Evolutionary conservation across 2,113 vertebrate species (phyloP).

Genomic region (Clarias macrocephalus): DNA sequence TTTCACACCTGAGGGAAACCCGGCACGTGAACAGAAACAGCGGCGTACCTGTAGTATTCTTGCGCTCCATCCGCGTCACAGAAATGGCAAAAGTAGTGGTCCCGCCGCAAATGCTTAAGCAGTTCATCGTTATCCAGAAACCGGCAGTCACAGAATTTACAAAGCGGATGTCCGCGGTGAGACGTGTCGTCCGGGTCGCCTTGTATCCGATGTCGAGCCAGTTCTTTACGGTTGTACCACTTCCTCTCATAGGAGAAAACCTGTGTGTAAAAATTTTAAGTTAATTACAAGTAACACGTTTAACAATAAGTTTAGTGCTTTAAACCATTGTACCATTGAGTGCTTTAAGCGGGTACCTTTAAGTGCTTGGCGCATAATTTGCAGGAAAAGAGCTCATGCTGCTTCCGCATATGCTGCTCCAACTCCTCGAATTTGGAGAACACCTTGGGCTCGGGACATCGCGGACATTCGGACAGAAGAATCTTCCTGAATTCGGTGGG

Average conservation of each 20-base stretch:
- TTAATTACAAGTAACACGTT: neutral
- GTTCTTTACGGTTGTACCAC: conserved; percentile 95
- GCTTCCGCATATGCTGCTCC: conserved; percentile 96
- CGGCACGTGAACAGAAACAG: neutral
- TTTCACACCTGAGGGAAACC: too few relatives aligned
- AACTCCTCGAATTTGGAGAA: conserved; percentile 89
- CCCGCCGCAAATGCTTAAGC: conserved; percentile 89
- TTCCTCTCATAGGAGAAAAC: conserved; percentile 92
- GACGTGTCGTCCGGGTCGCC: conserved; percentile 96
- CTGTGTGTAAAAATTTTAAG: conserved; percentile 65
- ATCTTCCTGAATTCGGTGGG: conserved; percentile 76
- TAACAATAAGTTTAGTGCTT: too few relatives aligned
- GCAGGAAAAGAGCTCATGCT: conserved; percentile 95
- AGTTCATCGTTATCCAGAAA: conserved; percentile 96
- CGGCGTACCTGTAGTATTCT: conserved; percentile 89
- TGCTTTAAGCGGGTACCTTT: conserved; percentile 74
- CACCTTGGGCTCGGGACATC: conserved; percentile 81
- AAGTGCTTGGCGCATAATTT: conserved; percentile 92
- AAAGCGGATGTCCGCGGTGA: conserved; percentile 93
- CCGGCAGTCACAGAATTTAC: conserved; percentile 95
- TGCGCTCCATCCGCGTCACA: conserved; percentile 95
- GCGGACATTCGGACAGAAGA: conserved; percentile 83
- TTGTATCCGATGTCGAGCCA: conserved; percentile 88
- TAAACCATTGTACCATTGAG: too few relatives aligned
- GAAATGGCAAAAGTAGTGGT: conserved; percentile 98